These are phyloP conservation scores for Metacarcinus magister DNA, from an alignment of 2,888 invertebrate species.

Conservation along the genomic window DNA sequence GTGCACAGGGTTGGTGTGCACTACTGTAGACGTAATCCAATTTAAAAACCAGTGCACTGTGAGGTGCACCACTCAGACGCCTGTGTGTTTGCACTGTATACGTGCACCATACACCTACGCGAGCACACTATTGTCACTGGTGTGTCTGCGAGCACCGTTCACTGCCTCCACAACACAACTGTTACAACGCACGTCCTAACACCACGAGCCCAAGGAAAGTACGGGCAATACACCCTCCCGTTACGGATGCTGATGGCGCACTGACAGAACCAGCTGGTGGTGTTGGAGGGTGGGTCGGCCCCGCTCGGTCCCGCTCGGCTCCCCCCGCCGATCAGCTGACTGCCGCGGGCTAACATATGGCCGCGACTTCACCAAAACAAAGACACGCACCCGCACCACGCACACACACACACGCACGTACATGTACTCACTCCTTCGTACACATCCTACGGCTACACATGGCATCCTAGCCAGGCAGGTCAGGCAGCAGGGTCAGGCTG, in stretches of 20 bases:
- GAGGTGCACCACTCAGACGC: background rate
- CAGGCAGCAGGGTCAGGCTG: background rate
- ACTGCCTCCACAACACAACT: background rate
- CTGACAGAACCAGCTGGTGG: constrained; percentile 68
- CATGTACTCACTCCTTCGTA: background rate
- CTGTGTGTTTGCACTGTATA: background rate
- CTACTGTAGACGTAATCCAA: constrained; percentile 5
- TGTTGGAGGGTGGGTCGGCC: constrained; percentile 54
- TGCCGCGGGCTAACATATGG: constrained; percentile 71
- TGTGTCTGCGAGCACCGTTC: background rate
- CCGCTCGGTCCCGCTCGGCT: constrained; percentile 70
- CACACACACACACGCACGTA: background rate
- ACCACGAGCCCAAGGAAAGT: background rate
- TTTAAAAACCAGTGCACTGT: background rate
- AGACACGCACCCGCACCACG: background rate
- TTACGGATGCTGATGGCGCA: constrained; percentile 60
- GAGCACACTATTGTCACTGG: background rate
- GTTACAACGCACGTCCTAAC: constrained; percentile 56
- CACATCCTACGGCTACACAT: background rate
- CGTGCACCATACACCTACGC: background rate
- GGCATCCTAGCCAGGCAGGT: background rate
- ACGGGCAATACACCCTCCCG: constrained; percentile 14
- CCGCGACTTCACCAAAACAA: constrained; percentile 61
- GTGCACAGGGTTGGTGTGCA: background rate
- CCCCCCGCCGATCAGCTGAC: constrained; percentile 71